Evolutionary conservation across 2,113 vertebrate genomes (phyloP), one percentile per base, ranked within the genome.

Genomic region (Micronisus gabar): DNA sequence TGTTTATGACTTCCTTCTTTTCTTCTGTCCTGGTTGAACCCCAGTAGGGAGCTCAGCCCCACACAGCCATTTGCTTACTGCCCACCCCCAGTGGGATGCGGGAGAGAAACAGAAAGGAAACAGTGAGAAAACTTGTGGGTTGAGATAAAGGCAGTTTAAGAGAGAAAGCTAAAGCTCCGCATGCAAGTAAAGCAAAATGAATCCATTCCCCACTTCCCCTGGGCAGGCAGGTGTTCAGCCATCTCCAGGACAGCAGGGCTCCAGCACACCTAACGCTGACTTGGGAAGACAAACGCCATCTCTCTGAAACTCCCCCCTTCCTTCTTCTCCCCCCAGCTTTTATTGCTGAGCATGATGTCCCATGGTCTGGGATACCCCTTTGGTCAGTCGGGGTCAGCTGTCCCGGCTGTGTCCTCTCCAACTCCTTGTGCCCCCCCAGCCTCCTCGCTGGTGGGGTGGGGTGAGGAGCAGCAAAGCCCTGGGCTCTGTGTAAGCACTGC

Each of bases 191-290:
- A 43, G 30, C 14, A 80, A 80, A 53, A 53, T 6, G 1, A 16
- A 52, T 52, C 10, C 13, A 16, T 52, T 52, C 26, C 15, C 3
- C 23, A 29, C 52, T 53, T 29, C 26, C 52, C 52, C 0, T 16
- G 26, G 26, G 15, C 52, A 53, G 26, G 52, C 52, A 53, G 58
- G 8, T n/a, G 22, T 53, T 65, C 47, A 80, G 30, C 17, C 38
- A 45, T 5, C 20, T 45, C 40, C 34, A 45, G 62, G 34, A 45
- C 30, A 67, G 9, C 34, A 36, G 34, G 26, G 32, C 15, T 36
- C 15, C 63, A 47, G 45, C 34, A 36, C 0, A 0, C 3, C 0
- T 19, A 25, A 45, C 0, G 2, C 9, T 45, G 25, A 14, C 26
- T 45, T 67, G 15, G 40, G 50, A 45, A 81, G 26, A 45, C 32